Evolutionary conservation across 2,113 vertebrate genomes (phyloP), one percentile per base, ranked within the genome.

Genomic region (Salvelinus namaycush): DNA sequence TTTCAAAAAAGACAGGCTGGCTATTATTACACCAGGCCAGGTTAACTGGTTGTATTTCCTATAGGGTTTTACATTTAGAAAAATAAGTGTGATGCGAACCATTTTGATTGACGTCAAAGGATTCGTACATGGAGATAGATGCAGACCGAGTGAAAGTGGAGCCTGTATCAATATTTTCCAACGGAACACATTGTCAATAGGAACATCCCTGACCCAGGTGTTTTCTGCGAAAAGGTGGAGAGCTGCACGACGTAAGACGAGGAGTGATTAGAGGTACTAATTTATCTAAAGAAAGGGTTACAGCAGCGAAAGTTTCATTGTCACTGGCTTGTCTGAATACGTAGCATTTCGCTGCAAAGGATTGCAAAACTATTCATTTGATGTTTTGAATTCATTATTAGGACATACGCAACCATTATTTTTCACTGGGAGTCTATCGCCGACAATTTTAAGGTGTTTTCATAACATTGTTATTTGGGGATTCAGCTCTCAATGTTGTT

Each of bases 1-100:
- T 84, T 77, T 59, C 62, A 68, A 81, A 77, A 83, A 86, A 87
- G 76, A 57, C 82, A 76, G 79, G 14, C 49, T 24, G 51, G 14
- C 44, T 22, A 57, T 14, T n/a, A 20, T 62, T 20, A 62, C 59
- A 20, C 59, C n/a, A 22, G n/a, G 59, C n/a, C 59, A 24, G 59
- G 64, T 69, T 48, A 44, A 4, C 66, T 18, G 14, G 49, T 31
- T 34, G 24, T 59, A 13, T 44, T 68, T 73, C 24, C 16, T n/a
- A 20, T 48, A 12, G 7, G 57, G 14, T 67, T 26, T 64, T 4
- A 49, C 22, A 60, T 31, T 51, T 44, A 31, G n/a, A 49, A 26
- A 24, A 62, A 24, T 24, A 62, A 22, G 48, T 66, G 76, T 72
- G 62, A 68, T 57, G 44, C 31, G 13, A 78, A 31, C 14, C 24